Conservation (phyloP, 23 tunicate species). For the Pegea sp. region DNA sequence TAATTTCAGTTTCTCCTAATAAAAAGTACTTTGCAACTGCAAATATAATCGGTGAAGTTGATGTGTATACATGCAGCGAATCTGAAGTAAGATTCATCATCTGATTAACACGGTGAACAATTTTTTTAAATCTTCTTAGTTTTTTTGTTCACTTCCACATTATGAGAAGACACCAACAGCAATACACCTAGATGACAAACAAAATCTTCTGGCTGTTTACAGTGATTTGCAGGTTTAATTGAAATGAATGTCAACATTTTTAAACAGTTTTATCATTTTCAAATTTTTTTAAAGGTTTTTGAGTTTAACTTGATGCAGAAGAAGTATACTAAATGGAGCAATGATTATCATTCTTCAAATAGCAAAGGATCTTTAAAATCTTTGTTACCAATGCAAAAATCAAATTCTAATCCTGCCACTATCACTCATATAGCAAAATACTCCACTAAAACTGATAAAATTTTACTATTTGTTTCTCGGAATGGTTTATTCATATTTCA, state of each 20-base stretch:
- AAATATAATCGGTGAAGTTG: conserved; percentile 10
- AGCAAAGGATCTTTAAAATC: no score
- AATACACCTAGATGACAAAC: conserved; percentile 7
- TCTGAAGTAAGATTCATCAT: background rate
- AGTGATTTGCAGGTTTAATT: conserved; percentile 13
- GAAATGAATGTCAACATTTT: no score
- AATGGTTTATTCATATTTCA: no score
- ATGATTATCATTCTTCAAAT: background rate
- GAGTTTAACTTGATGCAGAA: conserved; percentile 14
- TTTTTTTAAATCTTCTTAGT: conserved; percentile 11
- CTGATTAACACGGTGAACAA: background rate
- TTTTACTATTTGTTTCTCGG: background rate
- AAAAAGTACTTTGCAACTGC: conserved; percentile 6
- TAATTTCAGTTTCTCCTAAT: conserved; percentile 12
- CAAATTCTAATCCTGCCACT: background rate
- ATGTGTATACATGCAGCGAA: conserved; percentile 8
- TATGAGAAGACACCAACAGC: conserved; percentile 12
- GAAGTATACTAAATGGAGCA: conserved; percentile 30
- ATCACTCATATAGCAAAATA: background rate
- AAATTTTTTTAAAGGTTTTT: conserved; percentile 12
- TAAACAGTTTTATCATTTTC: no score
- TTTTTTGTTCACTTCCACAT: conserved; percentile 13
- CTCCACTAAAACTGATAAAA: background rate
- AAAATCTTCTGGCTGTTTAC: conserved; percentile 13
- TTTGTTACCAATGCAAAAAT: no score